phyloP scores from a whole-genome alignment of 2,113 vertebrate species.

The Odontophorus gujanensis region DNA sequence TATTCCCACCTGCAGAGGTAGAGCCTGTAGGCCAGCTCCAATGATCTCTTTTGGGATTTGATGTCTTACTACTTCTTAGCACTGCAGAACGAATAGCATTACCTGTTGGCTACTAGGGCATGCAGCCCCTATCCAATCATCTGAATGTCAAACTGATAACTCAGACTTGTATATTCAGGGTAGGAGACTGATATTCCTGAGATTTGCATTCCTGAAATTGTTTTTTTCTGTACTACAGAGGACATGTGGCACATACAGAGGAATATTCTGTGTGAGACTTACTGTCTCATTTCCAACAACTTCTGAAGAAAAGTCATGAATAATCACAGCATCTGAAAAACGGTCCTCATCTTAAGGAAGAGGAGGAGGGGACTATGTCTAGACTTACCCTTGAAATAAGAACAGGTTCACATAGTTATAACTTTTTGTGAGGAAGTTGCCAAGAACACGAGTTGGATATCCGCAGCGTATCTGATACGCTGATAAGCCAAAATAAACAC shows the following conservation, averaged over 20 bases:
- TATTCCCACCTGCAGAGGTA: neutral
- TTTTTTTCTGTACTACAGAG: neutral
- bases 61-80: neutral
- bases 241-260: neutral
- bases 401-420: slow-evolving; percentile 99
- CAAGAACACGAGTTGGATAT: slow-evolving; percentile 96
- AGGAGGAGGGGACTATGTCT: neutral
- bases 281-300: neutral
- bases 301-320: neutral
- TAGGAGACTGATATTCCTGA: neutral
- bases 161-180: neutral
- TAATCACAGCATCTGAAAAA: neutral
- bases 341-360: neutral
- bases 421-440: slow-evolving; percentile 99
- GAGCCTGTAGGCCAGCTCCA: neutral
- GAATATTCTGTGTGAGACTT: neutral
- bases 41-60: neutral
- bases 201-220: neutral
- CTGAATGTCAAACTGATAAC: neutral
- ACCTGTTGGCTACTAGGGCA: neutral
- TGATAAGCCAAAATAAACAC: slow-evolving; percentile 96
- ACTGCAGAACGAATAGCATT: neutral
- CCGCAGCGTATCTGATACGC: slow-evolving; percentile 99
- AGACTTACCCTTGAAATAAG: slow-evolving; percentile 96
- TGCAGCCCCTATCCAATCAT: neutral